Evolutionary conservation across 2,797 vertebrate species (phyloP).

Genomic region (Thamnophis elegans): DNA sequence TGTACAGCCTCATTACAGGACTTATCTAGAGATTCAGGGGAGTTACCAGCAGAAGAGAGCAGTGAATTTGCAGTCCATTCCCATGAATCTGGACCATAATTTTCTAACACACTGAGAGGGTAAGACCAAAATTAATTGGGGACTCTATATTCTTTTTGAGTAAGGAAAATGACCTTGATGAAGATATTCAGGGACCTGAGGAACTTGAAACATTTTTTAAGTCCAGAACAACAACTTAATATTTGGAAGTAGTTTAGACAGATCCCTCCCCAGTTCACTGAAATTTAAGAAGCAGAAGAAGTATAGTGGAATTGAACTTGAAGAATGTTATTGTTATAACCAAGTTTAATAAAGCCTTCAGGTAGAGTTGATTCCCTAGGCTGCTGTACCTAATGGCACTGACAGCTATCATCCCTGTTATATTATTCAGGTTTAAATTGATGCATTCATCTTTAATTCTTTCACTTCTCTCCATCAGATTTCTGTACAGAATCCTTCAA

Average conservation of each 20-base stretch:
- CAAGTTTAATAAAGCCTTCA: background rate
- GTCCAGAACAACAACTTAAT: background rate
- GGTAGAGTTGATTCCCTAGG: background rate
- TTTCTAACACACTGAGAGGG: background rate
- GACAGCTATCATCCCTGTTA: background rate
- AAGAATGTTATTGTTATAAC: background rate
- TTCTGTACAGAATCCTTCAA: constrained; percentile 90
- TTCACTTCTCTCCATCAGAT: constrained; percentile 72
- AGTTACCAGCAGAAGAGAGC: background rate
- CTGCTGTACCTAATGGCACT: background rate
- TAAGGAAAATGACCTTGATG: background rate
- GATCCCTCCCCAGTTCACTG: background rate
- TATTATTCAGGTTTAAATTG: background rate
- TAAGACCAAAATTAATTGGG: background rate
- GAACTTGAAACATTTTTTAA: background rate
- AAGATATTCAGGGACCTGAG: background rate
- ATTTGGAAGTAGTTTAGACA: background rate
- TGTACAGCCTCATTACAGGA: background rate
- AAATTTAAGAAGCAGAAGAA: background rate
- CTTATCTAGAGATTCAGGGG: background rate
- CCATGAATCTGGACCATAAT: background rate
- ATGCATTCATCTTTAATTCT: constrained; percentile 17
- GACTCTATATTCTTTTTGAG: too few relatives aligned
- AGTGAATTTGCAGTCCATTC: background rate
- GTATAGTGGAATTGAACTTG: background rate